Evolutionary conservation across 30 jellyfish, hydroid and myxozoan species (phyloP).

Genomic region (Aurelia aurita): DNA sequence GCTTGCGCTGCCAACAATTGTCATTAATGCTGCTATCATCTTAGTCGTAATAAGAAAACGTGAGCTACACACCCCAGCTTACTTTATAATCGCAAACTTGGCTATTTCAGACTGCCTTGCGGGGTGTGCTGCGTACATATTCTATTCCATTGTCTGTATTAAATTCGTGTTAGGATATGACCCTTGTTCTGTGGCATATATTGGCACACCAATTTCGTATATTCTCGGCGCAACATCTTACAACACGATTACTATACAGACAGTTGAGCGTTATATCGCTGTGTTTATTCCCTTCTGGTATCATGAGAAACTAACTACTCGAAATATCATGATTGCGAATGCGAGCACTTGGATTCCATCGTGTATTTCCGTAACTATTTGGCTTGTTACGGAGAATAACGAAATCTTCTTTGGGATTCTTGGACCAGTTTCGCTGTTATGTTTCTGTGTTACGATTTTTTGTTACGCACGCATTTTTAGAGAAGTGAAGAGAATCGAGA

Average conservation of each 20-base stretch:
- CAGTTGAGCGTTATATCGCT: slow-evolving; percentile 61
- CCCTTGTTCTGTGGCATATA: slow-evolving; percentile 53
- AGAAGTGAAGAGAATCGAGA: slow-evolving; percentile 57
- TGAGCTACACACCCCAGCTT: slow-evolving; percentile 63
- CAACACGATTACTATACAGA: slow-evolving; percentile 42
- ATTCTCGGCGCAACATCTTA: slow-evolving; percentile 43
- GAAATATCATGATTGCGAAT: slow-evolving; percentile 8
- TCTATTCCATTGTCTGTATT: slow-evolving; percentile 39
- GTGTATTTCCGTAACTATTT: neutral
- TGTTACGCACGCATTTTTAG: slow-evolving; percentile 28
- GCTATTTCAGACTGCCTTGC: slow-evolving; percentile 58
- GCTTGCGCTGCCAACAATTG: slow-evolving; percentile 42
- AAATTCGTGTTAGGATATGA: slow-evolving; percentile 22
- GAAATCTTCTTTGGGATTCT: slow-evolving; percentile 14
- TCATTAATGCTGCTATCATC: slow-evolving; percentile 12
- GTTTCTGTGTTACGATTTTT: slow-evolving; percentile 8
- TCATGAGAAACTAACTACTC: slow-evolving; percentile 40
- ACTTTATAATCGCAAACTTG: slow-evolving; percentile 29
- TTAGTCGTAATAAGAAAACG: slow-evolving; percentile 19
- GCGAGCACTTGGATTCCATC: slow-evolving; percentile 41
- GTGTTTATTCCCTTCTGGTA: slow-evolving; percentile 66
- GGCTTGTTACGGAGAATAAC: slow-evolving; percentile 47
- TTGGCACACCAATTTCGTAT: slow-evolving; percentile 56
- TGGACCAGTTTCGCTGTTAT: slow-evolving; percentile 15
- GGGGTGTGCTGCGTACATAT: slow-evolving; percentile 36